Percentiles rank a stretch among this genome's conserved stretches.
Conservation (phyloP, 2,888 invertebrate genomes). For the Kuschelorhynchus macadamiae region DNA sequence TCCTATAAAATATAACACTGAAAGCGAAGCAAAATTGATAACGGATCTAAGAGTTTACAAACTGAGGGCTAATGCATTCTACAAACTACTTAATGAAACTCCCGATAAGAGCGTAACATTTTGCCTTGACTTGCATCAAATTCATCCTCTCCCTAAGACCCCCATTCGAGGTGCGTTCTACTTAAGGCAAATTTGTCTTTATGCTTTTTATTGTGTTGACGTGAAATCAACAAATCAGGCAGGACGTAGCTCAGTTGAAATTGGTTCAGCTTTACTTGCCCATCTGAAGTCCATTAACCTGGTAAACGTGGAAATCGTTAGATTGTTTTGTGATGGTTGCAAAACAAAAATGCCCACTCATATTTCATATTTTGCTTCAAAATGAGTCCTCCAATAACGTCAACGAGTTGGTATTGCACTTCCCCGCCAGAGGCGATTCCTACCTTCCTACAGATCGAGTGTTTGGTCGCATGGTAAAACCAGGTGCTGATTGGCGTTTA, state of each 20-base stretch:
- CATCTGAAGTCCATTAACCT: constrained; percentile 23
- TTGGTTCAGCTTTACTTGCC: constrained; percentile 29
- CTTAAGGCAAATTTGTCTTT: constrained; percentile 46
- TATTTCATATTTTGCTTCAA: constrained; percentile 18
- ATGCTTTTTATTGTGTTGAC: constrained; percentile 46
- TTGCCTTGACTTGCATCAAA: constrained; percentile 53
- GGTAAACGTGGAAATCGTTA: constrained; percentile 11
- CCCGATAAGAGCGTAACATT: constrained; percentile 41
- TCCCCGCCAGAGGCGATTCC: constrained; percentile 17
- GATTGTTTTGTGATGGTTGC: constrained; percentile 45
- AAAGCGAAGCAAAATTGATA: constrained; percentile 32
- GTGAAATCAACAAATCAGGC: constrained; percentile 31
- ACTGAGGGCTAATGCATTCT: constrained; percentile 46
- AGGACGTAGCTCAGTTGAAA: constrained; percentile 27
- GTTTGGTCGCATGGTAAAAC: constrained; percentile 28
- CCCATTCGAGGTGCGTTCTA: constrained; percentile 53
- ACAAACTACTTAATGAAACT: constrained; percentile 36
- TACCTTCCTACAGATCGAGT: constrained; percentile 17
- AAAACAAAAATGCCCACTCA: constrained; percentile 43
- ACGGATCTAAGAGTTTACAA: constrained; percentile 43
- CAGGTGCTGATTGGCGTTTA: constrained; percentile 17
- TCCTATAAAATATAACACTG: constrained; percentile 9
- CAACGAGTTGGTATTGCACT: constrained; percentile 7
- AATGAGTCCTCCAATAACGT: constrained; percentile 1
- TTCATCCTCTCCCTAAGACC: constrained; percentile 51